Conservation (phyloP, 2,113 vertebrate genomes). For the Cottus gobio region DNA sequence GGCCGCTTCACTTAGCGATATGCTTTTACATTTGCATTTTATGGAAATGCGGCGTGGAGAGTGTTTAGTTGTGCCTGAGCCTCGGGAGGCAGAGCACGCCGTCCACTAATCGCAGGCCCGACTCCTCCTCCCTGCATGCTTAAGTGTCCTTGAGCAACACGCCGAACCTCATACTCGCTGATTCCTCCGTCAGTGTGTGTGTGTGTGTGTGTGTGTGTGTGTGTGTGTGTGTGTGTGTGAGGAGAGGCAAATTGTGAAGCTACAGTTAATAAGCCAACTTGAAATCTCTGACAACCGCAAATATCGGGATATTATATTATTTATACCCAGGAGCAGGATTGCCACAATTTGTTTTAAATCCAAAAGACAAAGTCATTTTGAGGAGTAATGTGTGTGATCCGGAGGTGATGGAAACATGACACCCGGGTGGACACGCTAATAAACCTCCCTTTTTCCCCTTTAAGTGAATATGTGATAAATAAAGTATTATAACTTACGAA, state of each 20-base stretch:
- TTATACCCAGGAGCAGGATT: no score
- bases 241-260: not conserved
- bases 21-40: not conserved
- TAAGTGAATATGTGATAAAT: no score
- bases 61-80: not conserved
- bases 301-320: no score
- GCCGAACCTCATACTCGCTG: not conserved
- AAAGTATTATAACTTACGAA: no score
- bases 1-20: slow-evolving; percentile 16
- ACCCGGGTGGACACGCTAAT: no score
- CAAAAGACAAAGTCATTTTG: not conserved
- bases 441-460: no score
- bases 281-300: not conserved
- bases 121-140: not conserved
- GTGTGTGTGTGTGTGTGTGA: not conserved
- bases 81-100: not conserved
- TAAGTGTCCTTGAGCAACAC: not conserved
- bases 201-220: not conserved
- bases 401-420: no score
- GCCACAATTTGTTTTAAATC: not conserved
- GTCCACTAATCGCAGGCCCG: not conserved
- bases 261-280: not conserved
- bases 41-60: not conserved
- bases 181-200: not conserved
- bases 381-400: not conserved